A percentile compares a stretch with the other conserved stretches of the same genome.
Conservation (phyloP, 2,888 invertebrate species). For the Lasioglossum zephyrum region DNA sequence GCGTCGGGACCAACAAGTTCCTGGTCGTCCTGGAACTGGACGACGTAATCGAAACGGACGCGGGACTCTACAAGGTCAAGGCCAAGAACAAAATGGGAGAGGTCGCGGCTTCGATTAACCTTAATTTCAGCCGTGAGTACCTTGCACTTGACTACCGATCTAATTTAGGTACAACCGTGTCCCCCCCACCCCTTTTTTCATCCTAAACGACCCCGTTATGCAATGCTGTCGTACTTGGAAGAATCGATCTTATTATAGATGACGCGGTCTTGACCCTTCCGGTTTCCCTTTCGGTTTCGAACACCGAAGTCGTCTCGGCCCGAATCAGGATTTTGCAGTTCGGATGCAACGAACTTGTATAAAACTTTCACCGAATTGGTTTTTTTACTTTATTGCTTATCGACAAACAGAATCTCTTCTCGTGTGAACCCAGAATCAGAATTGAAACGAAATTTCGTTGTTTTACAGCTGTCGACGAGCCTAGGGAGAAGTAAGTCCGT, state of each 20-base stretch:
- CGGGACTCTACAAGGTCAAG: conserved; percentile 98
- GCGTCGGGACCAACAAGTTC: conserved; percentile 93
- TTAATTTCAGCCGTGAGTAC: conserved; percentile 98
- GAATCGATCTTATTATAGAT: background rate
- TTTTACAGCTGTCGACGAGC: conserved; percentile 96
- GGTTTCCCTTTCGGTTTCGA: conserved; percentile 14
- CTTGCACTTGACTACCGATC: conserved; percentile 3
- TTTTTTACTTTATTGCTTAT: background rate
- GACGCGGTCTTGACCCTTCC: conserved; percentile 40
- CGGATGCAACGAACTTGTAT: background rate
- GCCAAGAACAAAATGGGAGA: conserved; percentile 99
- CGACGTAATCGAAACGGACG: conserved; percentile 97
- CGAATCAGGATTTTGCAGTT: background rate
- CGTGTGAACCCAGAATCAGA: background rate
- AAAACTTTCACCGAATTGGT: background rate
- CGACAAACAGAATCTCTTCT: background rate
- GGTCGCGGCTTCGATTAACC: conserved; percentile 97
- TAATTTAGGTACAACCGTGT: background rate
- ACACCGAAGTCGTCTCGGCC: background rate
- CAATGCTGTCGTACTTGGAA: background rate
- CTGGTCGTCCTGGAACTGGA: conserved; percentile 96
- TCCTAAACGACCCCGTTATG: background rate
- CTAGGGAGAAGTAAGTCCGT: conserved; percentile 95
- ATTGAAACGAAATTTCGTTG: conserved; percentile 59
- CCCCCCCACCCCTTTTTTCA: background rate